Conservation (phyloP, 2,888 invertebrate species). For the Catonia carolina region DNA sequence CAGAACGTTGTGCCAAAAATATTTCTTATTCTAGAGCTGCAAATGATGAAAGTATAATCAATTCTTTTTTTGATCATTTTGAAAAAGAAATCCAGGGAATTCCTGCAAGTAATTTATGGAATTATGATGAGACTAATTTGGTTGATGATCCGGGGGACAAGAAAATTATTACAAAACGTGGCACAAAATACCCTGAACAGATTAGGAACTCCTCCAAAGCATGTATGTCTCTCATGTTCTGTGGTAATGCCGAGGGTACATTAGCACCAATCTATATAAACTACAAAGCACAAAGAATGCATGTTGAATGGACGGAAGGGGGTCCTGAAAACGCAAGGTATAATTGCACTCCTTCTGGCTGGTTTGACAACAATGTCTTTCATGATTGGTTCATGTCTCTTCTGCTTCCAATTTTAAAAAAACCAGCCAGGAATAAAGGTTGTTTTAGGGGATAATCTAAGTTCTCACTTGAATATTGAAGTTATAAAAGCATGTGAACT, state of each 20-base stretch:
- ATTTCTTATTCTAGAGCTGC: slow-evolving; percentile 16
- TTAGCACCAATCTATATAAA: background rate
- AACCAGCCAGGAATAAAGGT: background rate
- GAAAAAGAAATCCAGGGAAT: slow-evolving; percentile 7
- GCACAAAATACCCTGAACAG: slow-evolving; percentile 6
- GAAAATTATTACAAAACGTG: slow-evolving; percentile 9
- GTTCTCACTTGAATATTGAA: background rate
- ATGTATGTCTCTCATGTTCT: background rate
- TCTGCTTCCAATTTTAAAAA: background rate
- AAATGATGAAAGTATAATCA: slow-evolving; percentile 25
- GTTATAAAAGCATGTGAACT: background rate
- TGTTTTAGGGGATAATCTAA: slow-evolving; percentile 39
- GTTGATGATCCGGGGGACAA: background rate
- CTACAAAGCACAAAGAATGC: background rate
- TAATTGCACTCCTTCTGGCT: background rate
- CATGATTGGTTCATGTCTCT: background rate
- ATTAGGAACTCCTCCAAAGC: background rate
- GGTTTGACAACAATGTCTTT: background rate
- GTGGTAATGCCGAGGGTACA: background rate
- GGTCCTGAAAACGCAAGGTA: background rate
- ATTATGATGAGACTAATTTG: slow-evolving; percentile 6
- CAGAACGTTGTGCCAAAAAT: background rate
- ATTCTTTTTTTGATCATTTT: slow-evolving; percentile 7
- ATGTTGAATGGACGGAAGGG: background rate
- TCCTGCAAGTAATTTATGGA: background rate